These are phyloP conservation scores for Caenorhabditis virilis DNA, from an alignment of 2,888 invertebrate species.

Conservation along the genomic window DNA sequence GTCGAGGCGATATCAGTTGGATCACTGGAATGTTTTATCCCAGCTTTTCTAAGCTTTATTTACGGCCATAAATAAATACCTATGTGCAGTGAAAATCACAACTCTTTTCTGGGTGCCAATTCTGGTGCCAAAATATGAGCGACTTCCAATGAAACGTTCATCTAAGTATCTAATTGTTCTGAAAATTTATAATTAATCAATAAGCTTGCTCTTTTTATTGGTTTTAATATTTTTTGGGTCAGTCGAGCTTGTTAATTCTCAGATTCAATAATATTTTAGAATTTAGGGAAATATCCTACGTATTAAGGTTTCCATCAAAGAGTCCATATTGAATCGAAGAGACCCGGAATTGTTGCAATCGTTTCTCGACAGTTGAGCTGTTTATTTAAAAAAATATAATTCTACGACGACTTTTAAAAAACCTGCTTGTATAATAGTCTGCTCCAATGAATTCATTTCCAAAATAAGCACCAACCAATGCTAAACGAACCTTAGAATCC, in stretches of 20 bases:
- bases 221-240: too few species aligned
- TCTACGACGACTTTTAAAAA: too few species aligned
- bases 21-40: too few species aligned
- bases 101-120: conserved; percentile 20
- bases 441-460: conserved; percentile 32
- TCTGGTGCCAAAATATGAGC: conserved; percentile 17
- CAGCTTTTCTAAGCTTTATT: too few species aligned
- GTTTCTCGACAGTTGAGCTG: conserved; percentile 19
- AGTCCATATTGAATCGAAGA: conserved; percentile 31
- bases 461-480: conserved; percentile 32
- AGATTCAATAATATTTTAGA: too few species aligned
- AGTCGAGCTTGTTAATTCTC: too few species aligned
- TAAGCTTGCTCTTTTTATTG: too few species aligned
- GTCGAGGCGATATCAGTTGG: conserved; percentile 17
- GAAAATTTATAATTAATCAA: conserved; percentile 1
- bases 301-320: conserved; percentile 28
- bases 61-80: too few species aligned
- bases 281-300: conserved; percentile 8
- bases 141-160: conserved; percentile 17
- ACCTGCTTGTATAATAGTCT: conserved; percentile 34
- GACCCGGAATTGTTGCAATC: conserved; percentile 28
- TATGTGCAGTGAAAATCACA: conserved; percentile 28
- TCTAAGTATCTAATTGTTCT: conserved; percentile 34
- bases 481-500: conserved; percentile 23
- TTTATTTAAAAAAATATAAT: not conserved